phyloP scores from a whole-genome alignment of 2,113 vertebrate genomes.

The Terrapene triunguis region DNA sequence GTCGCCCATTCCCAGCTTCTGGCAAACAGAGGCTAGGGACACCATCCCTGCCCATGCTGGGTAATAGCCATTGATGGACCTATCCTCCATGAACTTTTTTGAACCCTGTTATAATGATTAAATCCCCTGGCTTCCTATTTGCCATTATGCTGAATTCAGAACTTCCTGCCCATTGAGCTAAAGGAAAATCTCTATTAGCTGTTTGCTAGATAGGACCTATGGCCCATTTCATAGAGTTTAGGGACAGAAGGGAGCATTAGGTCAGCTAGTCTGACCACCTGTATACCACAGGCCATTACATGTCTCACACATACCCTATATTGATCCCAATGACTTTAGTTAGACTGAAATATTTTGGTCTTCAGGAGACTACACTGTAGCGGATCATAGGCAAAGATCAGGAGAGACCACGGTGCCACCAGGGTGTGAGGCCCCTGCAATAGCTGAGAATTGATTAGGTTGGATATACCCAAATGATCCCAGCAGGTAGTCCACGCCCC shows the following conservation, averaged over 20 bases:
- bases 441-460: too few species aligned
- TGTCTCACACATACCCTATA: neutral
- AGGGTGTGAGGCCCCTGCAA: too few species aligned
- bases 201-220: neutral
- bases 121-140: neutral
- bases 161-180: neutral
- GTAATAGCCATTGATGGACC: too few species aligned
- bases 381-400: too few species aligned
- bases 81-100: too few species aligned
- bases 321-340: neutral
- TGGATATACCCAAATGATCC: too few species aligned
- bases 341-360: neutral
- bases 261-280: neutral
- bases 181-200: neutral
- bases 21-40: too few species aligned
- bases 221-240: neutral
- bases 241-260: neutral
- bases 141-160: neutral
- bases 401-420: too few species aligned
- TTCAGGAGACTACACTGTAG: neutral
- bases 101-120: too few species aligned
- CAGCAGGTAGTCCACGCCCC: too few species aligned
- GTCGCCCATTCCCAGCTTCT: too few species aligned
- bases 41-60: too few species aligned
- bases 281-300: neutral